These are phyloP conservation scores for Drosophila aldrichi DNA, from an alignment of 2,888 invertebrate genomes.

Conservation along the genomic window DNA sequence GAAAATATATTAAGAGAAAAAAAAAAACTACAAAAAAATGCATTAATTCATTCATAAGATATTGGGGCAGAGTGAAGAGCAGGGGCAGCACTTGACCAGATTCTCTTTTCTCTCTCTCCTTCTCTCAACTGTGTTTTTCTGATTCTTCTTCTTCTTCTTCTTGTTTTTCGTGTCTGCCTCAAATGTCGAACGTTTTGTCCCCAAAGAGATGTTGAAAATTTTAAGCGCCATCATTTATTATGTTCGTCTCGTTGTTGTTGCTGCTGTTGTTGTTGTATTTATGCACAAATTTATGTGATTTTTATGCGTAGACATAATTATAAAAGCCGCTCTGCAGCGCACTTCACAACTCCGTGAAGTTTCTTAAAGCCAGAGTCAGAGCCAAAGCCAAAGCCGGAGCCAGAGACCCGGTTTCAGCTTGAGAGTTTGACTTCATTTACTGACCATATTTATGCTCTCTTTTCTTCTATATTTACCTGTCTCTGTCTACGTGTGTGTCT, in stretches of 20 bases:
- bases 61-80: constrained; percentile 17
- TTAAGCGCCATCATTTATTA: constrained; percentile 85
- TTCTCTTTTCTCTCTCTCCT: constrained; percentile 19
- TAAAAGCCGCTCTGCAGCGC: constrained; percentile 60
- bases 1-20: constrained; percentile 49
- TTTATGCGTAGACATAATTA: constrained; percentile 85
- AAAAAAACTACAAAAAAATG: constrained; percentile 40
- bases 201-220: constrained; percentile 77
- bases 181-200: constrained; percentile 73
- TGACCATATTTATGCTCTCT: constrained; percentile 41
- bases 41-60: constrained; percentile 77
- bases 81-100: constrained; percentile 63
- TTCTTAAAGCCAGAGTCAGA: constrained; percentile 29
- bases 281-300: constrained; percentile 84
- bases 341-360: constrained; percentile 40
- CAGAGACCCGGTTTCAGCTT: constrained; percentile 37
- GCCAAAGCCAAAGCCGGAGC: constrained; percentile 22
- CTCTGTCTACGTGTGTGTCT: neutral
- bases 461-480: constrained; percentile 4
- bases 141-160: constrained; percentile 12
- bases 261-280: constrained; percentile 62
- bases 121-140: neutral
- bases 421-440: constrained; percentile 53
- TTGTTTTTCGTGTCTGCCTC: constrained; percentile 47
- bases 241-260: constrained; percentile 57